phyloP scores from a whole-genome alignment of 92 coral and sea anemone genomes.

The Parazoanthus darwini region DNA sequence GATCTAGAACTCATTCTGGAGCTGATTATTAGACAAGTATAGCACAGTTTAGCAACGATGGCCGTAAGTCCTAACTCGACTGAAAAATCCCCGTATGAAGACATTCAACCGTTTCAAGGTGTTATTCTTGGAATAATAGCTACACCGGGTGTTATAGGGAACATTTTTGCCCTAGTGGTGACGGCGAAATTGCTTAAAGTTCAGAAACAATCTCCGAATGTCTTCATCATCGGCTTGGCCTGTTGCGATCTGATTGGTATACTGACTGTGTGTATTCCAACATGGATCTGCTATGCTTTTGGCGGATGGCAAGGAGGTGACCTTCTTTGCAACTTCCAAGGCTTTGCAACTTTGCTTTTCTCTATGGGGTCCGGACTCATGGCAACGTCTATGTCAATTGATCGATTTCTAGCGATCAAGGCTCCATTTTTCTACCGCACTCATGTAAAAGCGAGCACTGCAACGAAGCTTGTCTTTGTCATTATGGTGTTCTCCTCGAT shows the following conservation, averaged over 20 bases:
- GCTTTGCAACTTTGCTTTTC: constrained; percentile 67
- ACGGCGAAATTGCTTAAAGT: constrained; percentile 58
- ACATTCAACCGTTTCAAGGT: constrained; percentile 39
- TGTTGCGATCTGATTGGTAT: constrained; percentile 70
- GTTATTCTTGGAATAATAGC: constrained; percentile 46
- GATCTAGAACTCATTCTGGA: too few relatives aligned
- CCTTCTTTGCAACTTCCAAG: constrained; percentile 77
- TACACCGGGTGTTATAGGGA: constrained; percentile 66
- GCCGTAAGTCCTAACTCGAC: constrained; percentile 9
- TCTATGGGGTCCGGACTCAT: constrained; percentile 73
- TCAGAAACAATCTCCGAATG: constrained; percentile 78
- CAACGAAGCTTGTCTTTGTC: constrained; percentile 52
- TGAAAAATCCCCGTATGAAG: constrained; percentile 27
- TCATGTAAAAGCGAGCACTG: constrained; percentile 23
- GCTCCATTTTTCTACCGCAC: constrained; percentile 76
- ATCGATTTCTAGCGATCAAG: constrained; percentile 67
- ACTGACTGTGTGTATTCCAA: constrained; percentile 62
- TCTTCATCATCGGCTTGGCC: constrained; percentile 72
- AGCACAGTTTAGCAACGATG: background rate
- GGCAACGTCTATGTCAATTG: constrained; percentile 76
- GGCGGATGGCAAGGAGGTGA: constrained; percentile 74
- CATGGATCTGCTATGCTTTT: constrained; percentile 73
- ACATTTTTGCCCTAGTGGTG: constrained; percentile 68
- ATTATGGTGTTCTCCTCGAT: constrained; percentile 49
- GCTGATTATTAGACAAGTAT: too few relatives aligned